Evolutionary conservation across 2,797 vertebrate species (phyloP).

Genomic region (Clarias fuscus): DNA sequence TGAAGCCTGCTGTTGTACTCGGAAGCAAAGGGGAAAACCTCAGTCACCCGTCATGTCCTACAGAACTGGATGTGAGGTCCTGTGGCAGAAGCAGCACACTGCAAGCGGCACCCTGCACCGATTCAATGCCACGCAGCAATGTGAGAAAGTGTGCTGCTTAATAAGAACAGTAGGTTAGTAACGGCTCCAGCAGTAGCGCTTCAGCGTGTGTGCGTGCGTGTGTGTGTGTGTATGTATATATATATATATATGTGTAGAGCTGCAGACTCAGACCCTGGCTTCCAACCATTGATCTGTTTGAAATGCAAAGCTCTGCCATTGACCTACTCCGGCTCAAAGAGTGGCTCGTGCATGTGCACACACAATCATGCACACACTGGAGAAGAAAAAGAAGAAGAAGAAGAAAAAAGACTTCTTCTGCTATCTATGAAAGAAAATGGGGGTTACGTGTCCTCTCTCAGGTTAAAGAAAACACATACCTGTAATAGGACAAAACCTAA

Average conservation of each 20-base stretch:
- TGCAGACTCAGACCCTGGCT: conserved; percentile 63
- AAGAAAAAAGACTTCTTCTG: not conserved
- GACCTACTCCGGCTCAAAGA: conserved; percentile 57
- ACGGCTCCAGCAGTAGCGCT: conserved; percentile 24
- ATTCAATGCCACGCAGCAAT: conserved; percentile 35
- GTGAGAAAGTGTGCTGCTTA: conserved; percentile 28
- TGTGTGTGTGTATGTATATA: not conserved
- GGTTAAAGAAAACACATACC: conserved; percentile 36
- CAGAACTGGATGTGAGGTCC: conserved; percentile 40
- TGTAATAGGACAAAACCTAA: conserved; percentile 17
- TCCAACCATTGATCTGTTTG: conserved; percentile 75
- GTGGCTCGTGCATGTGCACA: conserved; percentile 29
- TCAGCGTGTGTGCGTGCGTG: conserved; percentile 12
- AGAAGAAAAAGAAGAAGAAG: not conserved
- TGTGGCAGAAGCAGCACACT: conserved; percentile 46
- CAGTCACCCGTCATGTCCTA: conserved; percentile 32
- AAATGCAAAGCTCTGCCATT: conserved; percentile 71
- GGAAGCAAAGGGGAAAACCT: conserved; percentile 34
- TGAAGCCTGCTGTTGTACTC: conserved; percentile 31
- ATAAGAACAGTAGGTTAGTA: conserved; percentile 42
- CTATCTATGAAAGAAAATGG: not conserved
- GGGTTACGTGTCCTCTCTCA: conserved; percentile 34
- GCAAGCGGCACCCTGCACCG: conserved; percentile 20
- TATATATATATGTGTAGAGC: not conserved
- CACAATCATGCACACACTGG: conserved; percentile 26